Conservation (phyloP, 2,888 invertebrate species). For the Cheiracanthium punctorium region DNA sequence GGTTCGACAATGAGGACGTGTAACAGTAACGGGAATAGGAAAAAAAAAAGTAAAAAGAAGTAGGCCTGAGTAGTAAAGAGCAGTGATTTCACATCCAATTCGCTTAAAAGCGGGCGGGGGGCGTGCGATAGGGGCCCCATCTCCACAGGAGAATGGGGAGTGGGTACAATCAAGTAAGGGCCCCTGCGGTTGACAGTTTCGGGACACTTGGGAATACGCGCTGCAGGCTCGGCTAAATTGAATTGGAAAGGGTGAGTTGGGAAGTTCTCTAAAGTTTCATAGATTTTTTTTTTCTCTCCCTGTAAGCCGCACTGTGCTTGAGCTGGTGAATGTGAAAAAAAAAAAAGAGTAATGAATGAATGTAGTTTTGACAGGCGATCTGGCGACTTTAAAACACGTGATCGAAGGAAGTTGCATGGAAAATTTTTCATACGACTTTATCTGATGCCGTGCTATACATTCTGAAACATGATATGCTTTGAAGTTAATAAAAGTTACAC, state of each 20-base stretch:
- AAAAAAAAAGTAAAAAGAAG: neutral
- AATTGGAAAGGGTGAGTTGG: slow-evolving; percentile 8
- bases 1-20: neutral
- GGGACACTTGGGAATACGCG: neutral
- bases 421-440: too few relatives aligned
- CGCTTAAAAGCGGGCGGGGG: neutral
- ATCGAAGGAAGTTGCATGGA: too few relatives aligned
- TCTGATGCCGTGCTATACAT: too few relatives aligned
- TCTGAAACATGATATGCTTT: too few relatives aligned
- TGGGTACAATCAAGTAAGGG: neutral
- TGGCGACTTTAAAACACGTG: neutral
- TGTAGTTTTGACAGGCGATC: slow-evolving; percentile 1
- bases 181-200: neutral
- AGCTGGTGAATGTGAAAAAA: neutral
- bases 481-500: too few relatives aligned
- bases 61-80: neutral
- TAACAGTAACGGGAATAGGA: neutral
- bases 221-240: neutral
- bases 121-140: neutral
- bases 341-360: neutral
- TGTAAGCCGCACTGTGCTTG: neutral
- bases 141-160: neutral
- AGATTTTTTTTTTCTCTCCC: neutral
- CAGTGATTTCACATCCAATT: neutral
- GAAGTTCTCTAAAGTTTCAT: neutral